Base-by-base conservation (phyloP, 2,888 invertebrate genomes). In the Phytoseiulus persimilis region DNA sequence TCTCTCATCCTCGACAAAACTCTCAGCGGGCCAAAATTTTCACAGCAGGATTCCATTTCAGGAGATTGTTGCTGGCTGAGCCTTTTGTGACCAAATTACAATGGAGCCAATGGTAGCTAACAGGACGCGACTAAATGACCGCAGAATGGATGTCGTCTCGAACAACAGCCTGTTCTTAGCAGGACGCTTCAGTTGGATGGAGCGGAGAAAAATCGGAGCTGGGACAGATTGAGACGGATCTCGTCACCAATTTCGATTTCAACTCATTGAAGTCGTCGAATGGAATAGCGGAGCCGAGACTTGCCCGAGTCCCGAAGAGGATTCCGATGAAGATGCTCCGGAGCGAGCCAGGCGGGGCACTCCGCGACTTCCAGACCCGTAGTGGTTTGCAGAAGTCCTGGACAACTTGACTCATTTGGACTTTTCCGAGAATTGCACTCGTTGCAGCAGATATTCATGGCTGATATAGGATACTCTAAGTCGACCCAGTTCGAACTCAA, bases 41-140 rank as follows among this genome's bases (percentile, higher is more conserved):
- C 65, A 65, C 65, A 65, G 65, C 65, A 65, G 65, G 65, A 65
- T 65, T 65, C 65, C 65, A 65, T 65, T 65, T 65, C 65, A 65
- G 65, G 65, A 65, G 65, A 65, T 65, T 65, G 65, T 65, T 65
- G 65, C 65, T 65, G 65, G 65, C 65, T 65, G 65, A 65, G 65
- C 65, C 65, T 28, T 65, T 65, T 65, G 65, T 65, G 65, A 23
- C 65, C 65, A 65, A 65, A 65, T 65, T 65, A 65, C 65, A 65
- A 65, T 3, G 28, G 65, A 65, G 65, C 65, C 65, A 65, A 65
- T 65, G 65, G 65, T 6, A 65, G 65, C 65, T 65, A 65, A 65
- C 65, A 28, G 65, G 65, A 65, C 65, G 65, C 5, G 65, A 65
- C 65, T 65, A 65, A 65, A 65, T 65, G 65, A 65, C 65, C 65